Evolutionary conservation across 2,888 invertebrate species (phyloP), one percentile per base, ranked within the genome.

Genomic region (Polylopha cassiicola): DNA sequence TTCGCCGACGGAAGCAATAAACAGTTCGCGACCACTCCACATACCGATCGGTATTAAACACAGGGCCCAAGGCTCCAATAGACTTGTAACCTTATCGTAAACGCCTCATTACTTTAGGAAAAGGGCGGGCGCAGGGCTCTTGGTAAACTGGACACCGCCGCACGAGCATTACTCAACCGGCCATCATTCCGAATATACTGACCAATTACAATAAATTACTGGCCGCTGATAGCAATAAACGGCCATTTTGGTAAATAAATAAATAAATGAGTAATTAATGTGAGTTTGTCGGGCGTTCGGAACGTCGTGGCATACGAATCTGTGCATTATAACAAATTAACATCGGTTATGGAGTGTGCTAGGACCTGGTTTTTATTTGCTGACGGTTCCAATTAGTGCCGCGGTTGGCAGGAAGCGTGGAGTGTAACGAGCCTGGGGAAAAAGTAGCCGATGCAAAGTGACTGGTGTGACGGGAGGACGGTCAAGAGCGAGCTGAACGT

Each of bases 181-280:
- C 51, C 61, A 59, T 67, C 68, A 67, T 72, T 72, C 61, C 71
- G 66, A 65, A 69, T 72, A 61, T 72, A 69, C 55, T 58, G 65
- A 71, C 69, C 80, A 81, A 81, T 82, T 74, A 79, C 70, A 73
- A 79, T 82, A 81, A 80, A 77, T 78, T 72, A 73, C 65, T 53
- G 54, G 52, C 58, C 56, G 53, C 58, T 59, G 57, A 63, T 59
- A 62, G 72, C 54, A 73, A 73, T 75, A 74, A 74, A 68, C 66
- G 50, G 68, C 76, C 78, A 71, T 78, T 79, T 81, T 74, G 65
- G 73, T 68, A 69, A 70, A 71, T 73, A 77, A 75, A 71, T 63
- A 74, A 75, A 74, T 73, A 70, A 76, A 77, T 74, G 66, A 68
- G 73, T 74, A 81, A 80, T 81, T 78, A 81, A 82, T 67, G 73